phyloP scores from a whole-genome alignment of 2,113 vertebrate genomes.

The Scomber japonicus region DNA sequence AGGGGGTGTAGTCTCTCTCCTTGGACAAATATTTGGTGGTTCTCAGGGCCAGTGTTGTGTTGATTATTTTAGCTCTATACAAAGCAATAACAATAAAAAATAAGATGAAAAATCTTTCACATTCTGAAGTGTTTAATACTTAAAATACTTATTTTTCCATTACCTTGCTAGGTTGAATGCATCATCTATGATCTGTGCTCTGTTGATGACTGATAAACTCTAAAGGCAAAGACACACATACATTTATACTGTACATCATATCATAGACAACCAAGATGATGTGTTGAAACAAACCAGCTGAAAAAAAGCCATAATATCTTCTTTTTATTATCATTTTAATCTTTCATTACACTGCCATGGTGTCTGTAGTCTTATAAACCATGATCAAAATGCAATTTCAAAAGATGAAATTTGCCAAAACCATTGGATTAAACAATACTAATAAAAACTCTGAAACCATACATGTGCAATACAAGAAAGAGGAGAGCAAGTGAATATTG shows the following conservation, averaged over 20 bases:
- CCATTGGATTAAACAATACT: neutral
- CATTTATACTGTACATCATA: neutral
- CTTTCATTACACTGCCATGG: neutral
- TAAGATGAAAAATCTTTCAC: neutral
- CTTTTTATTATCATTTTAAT: no score
- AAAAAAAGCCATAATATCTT: neutral
- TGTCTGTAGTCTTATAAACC: neutral
- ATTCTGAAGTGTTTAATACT: neutral
- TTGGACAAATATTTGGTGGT: conserved; percentile 88
- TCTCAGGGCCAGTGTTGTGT: conserved; percentile 85
- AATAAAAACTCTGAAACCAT: neutral
- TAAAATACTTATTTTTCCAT: conserved; percentile 13
- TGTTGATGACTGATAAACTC: conserved; percentile 90
- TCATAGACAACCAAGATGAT: neutral
- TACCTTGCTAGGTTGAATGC: conserved; percentile 95
- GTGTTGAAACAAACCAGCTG: neutral
- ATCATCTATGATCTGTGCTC: conserved; percentile 93
- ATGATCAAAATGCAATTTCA: neutral
- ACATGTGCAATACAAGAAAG: neutral
- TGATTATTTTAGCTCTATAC: conserved; percentile 84
- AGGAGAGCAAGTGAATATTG: neutral
- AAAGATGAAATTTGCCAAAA: neutral
- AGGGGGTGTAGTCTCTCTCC: conserved; percentile 90
- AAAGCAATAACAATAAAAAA: neutral
- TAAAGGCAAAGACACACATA: conserved; percentile 66